phyloP scores from a whole-genome alignment of 2,113 vertebrate species.

The Stegastes partitus region DNA sequence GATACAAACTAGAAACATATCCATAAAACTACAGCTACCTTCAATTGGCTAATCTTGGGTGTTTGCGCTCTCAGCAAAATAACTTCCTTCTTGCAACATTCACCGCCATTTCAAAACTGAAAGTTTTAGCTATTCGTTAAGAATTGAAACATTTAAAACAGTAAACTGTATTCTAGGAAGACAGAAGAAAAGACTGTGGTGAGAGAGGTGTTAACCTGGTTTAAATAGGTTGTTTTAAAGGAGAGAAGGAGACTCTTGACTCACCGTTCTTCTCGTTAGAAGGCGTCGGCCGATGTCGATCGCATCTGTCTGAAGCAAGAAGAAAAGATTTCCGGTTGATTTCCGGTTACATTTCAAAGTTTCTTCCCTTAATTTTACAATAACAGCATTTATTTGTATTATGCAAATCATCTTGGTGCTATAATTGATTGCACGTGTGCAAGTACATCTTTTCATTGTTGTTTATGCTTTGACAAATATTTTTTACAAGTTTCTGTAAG shows the following conservation, averaged over 20 bases:
- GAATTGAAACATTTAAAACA: background rate
- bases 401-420: rapidly evolving
- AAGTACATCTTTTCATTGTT: background rate
- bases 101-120: slow-evolving; percentile 62
- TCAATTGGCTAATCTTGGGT: background rate
- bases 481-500: background rate
- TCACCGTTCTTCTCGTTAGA: slow-evolving; percentile 50
- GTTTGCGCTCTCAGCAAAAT: background rate
- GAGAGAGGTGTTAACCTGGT: background rate
- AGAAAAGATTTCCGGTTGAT: slow-evolving; percentile 9
- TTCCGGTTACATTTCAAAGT: slow-evolving; percentile 51
- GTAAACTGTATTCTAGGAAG: background rate
- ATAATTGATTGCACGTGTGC: background rate
- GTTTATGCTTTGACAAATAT: background rate
- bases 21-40: background rate
- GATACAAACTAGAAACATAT: background rate
- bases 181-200: background rate
- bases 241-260: background rate
- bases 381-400: rapidly evolving
- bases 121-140: background rate
- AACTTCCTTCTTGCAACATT: slow-evolving; percentile 55
- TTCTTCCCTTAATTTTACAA: background rate
- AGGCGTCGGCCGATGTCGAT: slow-evolving; percentile 69
- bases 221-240: background rate
- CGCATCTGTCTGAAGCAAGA: background rate